These are phyloP conservation scores for Sphaeridia pumilis DNA, from an alignment of 2,888 invertebrate genomes.

Conservation along the genomic window DNA sequence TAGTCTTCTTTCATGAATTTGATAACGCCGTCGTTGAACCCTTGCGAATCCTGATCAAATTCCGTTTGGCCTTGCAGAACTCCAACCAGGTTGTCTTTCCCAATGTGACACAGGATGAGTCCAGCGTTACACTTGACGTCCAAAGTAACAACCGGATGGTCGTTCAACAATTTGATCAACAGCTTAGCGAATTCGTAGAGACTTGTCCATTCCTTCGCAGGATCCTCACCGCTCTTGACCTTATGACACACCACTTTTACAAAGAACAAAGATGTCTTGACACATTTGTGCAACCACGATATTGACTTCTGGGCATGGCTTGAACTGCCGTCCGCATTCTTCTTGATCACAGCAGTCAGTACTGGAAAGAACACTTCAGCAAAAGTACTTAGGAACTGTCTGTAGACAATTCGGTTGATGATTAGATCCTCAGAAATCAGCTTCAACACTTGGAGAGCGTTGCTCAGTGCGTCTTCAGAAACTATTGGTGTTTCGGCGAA, in stretches of 20 bases:
- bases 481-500: neutral
- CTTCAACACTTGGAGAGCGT: conserved; percentile 6
- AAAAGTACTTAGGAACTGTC: neutral
- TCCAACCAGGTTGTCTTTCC: neutral
- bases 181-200: conserved; percentile 5
- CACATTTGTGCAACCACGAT: conserved; percentile 7
- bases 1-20: conserved; percentile 5
- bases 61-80: neutral
- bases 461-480: conserved; percentile 1
- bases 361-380: neutral
- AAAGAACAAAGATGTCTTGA: conserved; percentile 4
- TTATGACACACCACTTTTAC: neutral
- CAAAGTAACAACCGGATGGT: conserved; percentile 12
- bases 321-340: neutral
- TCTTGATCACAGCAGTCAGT: neutral
- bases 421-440: conserved; percentile 1
- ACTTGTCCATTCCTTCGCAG: neutral
- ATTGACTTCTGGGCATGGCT: conserved; percentile 5
- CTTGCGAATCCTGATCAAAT: neutral
- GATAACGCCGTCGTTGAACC: conserved; percentile 5
- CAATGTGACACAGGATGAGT: conserved; percentile 18
- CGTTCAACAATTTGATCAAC: conserved; percentile 1
- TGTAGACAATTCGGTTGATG: neutral
- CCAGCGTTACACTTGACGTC: conserved; percentile 30
- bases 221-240: neutral